Base-by-base conservation (phyloP, 2,888 invertebrate genomes). In the Phragmatobia fuliginosa region DNA sequence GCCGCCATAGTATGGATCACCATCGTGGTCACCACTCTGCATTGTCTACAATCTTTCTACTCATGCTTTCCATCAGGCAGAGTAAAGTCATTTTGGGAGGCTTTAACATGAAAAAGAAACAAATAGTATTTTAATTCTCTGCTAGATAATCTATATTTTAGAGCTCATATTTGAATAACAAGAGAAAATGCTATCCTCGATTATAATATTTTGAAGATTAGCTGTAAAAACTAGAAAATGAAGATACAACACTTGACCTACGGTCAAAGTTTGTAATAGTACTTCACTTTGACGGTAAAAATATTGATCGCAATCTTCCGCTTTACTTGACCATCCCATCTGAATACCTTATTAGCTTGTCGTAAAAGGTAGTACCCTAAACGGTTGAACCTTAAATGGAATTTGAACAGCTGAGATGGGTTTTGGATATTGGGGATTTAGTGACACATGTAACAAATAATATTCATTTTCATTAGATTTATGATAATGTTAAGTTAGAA, bases 281-380 rank as follows among this genome's bases (percentile, higher is more conserved):
- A 28, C 56, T 16, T 28, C 5, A 56, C 6, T 16, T 56, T 56
- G 28, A 16, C 28, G 2, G 25, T 56, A 16, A 28, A 28, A 56
- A 56, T 56, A 56, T 56, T 71, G 73, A 72, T 81, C 72, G 73
- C 72, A 80, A 81, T 79, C 79, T 69, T 52, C 56, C 65, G 72
- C 72, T 77, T 74, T 79, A 77, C 81, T 74, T 70, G 67, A 36
- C 66, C 45, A 60, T 70, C 79, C 70, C 25, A n/a, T 79, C 81
- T 66, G 31, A 32, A 38, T 66, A 60, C 21, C 28, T 59, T 78
- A 78, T 78, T 64, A 59, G 74, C 56, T 78, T 56, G 66, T n/a
- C 64, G 59, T 73, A 66, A 73, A 78, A 62, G 65, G 65, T 49
- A 31, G 58, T 6, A 33, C 52, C 68, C 21, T 76, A 63, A 65